A percentile compares a stretch with the other conserved stretches of the same genome.
Evolutionary conservation across 2,888 invertebrate species (phyloP).

Genomic region (Aspidiotus rigidus): DNA sequence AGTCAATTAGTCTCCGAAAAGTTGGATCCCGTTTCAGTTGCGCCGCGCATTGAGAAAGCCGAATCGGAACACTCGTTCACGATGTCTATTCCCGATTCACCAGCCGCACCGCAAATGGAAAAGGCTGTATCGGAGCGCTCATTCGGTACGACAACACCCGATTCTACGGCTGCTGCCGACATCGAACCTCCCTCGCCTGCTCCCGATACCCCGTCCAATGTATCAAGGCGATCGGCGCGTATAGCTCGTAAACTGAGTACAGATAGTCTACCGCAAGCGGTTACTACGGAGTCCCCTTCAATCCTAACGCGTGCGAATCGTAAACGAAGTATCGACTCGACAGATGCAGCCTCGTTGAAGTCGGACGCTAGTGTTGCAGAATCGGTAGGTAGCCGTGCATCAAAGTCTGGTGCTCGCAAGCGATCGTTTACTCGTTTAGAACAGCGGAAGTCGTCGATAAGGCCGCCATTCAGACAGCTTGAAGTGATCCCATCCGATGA

Average conservation of each 20-base stretch:
- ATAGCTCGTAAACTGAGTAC: constrained; percentile 14
- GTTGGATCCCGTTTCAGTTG: too few relatives aligned
- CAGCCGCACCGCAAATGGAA: neutral
- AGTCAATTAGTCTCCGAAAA: too few relatives aligned
- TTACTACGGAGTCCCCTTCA: neutral
- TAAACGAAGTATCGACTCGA: constrained; percentile 1
- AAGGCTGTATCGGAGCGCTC: neutral
- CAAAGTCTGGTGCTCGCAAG: constrained; percentile 6
- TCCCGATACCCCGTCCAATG: neutral
- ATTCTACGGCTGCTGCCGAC: neutral
- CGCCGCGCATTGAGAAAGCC: neutral
- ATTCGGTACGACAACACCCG: neutral
- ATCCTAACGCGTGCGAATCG: neutral
- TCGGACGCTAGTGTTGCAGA: constrained; percentile 17
- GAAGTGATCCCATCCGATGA: constrained; percentile 25
- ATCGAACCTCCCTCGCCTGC: neutral
- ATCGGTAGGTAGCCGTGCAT: constrained; percentile 10
- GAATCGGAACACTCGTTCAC: neutral
- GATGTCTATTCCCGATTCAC: neutral
- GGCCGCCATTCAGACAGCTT: neutral
- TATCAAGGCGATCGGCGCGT: constrained; percentile 16
- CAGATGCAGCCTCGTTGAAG: constrained; percentile 16
- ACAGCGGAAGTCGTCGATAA: constrained; percentile 7
- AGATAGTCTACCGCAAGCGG: constrained; percentile 12
- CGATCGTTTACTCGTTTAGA: constrained; percentile 6